These are phyloP conservation scores for Metacarcinus magister DNA, from an alignment of 2,888 invertebrate genomes.

Conservation along the genomic window DNA sequence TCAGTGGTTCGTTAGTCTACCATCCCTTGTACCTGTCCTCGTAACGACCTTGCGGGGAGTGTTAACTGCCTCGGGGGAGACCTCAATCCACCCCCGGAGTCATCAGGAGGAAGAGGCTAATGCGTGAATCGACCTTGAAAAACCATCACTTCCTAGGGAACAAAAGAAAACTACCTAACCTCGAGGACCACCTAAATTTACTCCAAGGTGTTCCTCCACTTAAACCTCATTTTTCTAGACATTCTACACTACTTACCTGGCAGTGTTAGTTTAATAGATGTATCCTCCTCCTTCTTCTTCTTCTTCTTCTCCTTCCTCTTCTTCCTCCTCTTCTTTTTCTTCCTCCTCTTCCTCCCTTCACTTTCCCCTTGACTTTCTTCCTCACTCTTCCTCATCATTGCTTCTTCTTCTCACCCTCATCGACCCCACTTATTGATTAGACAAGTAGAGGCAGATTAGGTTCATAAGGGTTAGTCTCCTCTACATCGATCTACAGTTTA, in stretches of 20 bases:
- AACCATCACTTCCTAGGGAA: too few relatives aligned
- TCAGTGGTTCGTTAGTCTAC: conserved; percentile 16
- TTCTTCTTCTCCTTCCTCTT: not conserved
- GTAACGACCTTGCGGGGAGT: conserved; percentile 15
- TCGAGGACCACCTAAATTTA: not conserved
- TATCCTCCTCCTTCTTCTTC: too few relatives aligned
- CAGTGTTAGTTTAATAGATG: too few relatives aligned
- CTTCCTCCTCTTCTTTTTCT: not conserved
- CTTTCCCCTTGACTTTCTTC: not conserved
- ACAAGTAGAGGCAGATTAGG: not conserved
- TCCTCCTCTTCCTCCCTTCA: not conserved
- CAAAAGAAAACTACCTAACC: too few relatives aligned
- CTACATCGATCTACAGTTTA: too few relatives aligned
- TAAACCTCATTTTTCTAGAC: not conserved
- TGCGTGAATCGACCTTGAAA: not conserved
- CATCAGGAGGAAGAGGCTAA: not conserved
- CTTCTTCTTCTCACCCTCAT: not conserved
- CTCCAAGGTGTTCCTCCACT: not conserved
- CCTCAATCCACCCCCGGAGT: not conserved
- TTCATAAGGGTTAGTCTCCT: not conserved
- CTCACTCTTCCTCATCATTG: not conserved
- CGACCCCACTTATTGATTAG: not conserved
- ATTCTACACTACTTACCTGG: not conserved
- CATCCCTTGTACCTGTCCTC: conserved; percentile 27
- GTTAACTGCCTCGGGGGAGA: not conserved